These are phyloP conservation scores for Liopterus haemorrhoidalis DNA, from an alignment of 2,888 invertebrate species.

Conservation along the genomic window DNA sequence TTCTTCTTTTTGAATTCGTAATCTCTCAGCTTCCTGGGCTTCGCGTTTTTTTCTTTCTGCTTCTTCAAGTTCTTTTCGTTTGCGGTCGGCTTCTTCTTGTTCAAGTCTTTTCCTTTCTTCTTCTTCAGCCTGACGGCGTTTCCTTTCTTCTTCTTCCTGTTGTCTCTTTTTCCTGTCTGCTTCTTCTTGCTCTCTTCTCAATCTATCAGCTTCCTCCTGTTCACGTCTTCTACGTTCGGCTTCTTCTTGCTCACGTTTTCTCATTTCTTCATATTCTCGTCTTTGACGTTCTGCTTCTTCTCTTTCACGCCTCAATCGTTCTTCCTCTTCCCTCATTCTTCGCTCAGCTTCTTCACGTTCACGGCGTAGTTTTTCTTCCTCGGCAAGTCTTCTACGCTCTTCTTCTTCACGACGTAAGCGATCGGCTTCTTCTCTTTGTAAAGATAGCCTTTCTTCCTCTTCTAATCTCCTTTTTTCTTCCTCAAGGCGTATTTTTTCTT, in stretches of 20 bases:
- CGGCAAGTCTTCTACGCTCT: constrained; percentile 3
- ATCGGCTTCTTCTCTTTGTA: constrained; percentile 21
- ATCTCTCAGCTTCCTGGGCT: constrained; percentile 34
- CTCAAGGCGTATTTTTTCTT: constrained; percentile 43
- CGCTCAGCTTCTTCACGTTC: constrained; percentile 20
- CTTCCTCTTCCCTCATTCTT: too few species aligned
- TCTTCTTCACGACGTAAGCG: background rate
- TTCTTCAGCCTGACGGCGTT: constrained; percentile 30
- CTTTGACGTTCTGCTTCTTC: too few species aligned
- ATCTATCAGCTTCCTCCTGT: too few species aligned
- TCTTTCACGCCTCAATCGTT: too few species aligned
- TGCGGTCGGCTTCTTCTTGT: constrained; percentile 2
- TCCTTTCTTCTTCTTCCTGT: constrained; percentile 6
- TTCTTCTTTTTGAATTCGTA: constrained; percentile 18
- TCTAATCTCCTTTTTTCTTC: constrained; percentile 43
- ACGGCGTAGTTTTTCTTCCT: constrained; percentile 17
- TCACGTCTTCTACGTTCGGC: too few species aligned
- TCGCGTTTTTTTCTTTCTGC: constrained; percentile 32
- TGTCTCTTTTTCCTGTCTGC: constrained; percentile 6
- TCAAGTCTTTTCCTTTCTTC: constrained; percentile 27
- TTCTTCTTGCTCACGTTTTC: constrained; percentile 33
- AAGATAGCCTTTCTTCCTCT: constrained; percentile 27
- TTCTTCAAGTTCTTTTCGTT: constrained; percentile 27
- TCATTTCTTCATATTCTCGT: constrained; percentile 32
- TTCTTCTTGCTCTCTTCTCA: too few species aligned